Evolutionary conservation across 2,797 vertebrate genomes (phyloP), one percentile per base, ranked within the genome.

Genomic region (Microctenopoma steveboyesi): DNA sequence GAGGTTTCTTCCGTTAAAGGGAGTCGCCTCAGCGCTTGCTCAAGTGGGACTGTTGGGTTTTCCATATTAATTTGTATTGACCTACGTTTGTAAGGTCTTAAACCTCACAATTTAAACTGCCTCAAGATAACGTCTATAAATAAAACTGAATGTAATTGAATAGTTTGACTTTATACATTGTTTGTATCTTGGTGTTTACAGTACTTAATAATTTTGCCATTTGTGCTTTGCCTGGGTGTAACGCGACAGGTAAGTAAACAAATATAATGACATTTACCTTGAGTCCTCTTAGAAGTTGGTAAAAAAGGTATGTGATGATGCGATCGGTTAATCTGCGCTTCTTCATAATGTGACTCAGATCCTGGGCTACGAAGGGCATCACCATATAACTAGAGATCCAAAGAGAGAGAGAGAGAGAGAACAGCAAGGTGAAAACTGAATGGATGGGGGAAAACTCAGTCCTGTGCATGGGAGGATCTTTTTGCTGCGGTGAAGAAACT

Each of bases 281-380:
- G 49, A 95, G 92, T 48, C 95, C 95, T 57, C 91, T 84, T 0
- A 95, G 86, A 43, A 95, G 90, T 89, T 95, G 95, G 84, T 95
- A 95, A 77, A 95, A 94, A 45, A 95, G 84, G 71, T 94, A 95
- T 13, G 70, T 85, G 48, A 92, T 90, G 73, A 95, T 88, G 39
- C 87, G 90, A 22, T 91, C 86, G 3, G 83, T 91, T 53, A 95
- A 87, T 47, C 84, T 92, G 64, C 83, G 88, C 65, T 8, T 93
- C 84, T 94, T 95, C 94, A 95, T 93, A 57, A 95, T 93, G 86
- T 94, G 93, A 13, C 91, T 66, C 54, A 95, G 87, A 75, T 95
- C 95, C 77, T 94, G 90, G 45, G 93, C 92, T 56, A 95, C 92
- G 11, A 94, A 92, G 0, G 94, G 94, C 95, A 95, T 95, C 28